These are phyloP conservation scores for Corvus moneduloides DNA, from an alignment of 2,113 vertebrate genomes.

Conservation along the genomic window DNA sequence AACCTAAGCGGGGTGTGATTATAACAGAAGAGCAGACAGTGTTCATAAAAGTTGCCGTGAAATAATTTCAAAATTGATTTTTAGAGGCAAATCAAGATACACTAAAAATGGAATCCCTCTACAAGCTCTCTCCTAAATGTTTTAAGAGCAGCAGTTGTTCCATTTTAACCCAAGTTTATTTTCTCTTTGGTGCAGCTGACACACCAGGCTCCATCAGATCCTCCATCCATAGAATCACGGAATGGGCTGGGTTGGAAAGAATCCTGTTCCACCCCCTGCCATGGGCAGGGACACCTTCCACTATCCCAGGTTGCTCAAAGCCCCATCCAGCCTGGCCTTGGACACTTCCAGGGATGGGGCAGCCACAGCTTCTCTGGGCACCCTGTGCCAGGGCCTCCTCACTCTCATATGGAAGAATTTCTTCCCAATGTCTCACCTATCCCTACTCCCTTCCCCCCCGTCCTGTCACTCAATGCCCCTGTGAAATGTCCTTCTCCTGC, in stretches of 20 bases:
- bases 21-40: neutral
- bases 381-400: neutral
- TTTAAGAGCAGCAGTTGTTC: neutral
- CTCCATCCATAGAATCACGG: rapidly evolving
- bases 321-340: rapidly evolving
- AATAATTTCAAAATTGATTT: constrained; percentile 13
- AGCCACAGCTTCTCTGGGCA: neutral
- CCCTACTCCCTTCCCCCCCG: too few relatives aligned
- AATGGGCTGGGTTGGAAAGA: neutral
- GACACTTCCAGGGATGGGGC: neutral
- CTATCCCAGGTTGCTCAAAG: neutral
- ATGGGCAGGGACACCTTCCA: neutral
- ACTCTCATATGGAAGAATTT: neutral
- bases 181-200: neutral
- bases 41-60: neutral
- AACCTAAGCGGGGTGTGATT: neutral
- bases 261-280: neutral
- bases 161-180: neutral
- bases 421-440: neutral
- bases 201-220: rapidly evolving
- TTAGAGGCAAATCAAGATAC: constrained; percentile 22
- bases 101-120: neutral
- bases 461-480: neutral
- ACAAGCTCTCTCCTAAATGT: neutral
- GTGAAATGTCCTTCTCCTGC: neutral